Conservation (phyloP, 2,888 invertebrate species). For the Aphelenchoides bicaudatus region DNA sequence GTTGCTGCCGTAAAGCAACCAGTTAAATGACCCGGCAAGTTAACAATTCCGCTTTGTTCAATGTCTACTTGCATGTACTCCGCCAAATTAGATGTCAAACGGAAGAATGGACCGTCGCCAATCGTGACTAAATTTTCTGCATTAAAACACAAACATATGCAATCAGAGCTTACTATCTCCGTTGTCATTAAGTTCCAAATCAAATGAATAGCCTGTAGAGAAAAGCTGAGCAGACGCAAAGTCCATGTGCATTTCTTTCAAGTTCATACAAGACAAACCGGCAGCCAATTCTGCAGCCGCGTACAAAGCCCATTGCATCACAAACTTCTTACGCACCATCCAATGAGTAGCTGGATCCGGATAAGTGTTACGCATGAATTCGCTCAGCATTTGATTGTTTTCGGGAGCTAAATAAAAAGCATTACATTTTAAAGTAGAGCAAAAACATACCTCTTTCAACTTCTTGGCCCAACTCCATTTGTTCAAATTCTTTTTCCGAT, state of each 20-base stretch:
- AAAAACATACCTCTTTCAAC: too few relatives aligned
- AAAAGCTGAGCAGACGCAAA: conserved; percentile 29
- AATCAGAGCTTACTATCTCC: background rate
- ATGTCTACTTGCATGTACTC: conserved; percentile 15
- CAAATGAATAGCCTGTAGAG: conserved; percentile 24
- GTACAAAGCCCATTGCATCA: conserved; percentile 28
- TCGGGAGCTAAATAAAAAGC: too few relatives aligned
- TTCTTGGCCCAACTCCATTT: conserved; percentile 1
- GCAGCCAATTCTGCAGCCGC: conserved; percentile 29
- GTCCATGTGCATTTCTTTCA: conserved; percentile 26
- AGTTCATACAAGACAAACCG: conserved; percentile 24
- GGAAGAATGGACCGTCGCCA: conserved; percentile 3
- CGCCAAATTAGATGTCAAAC: conserved; percentile 15
- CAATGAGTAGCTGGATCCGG: conserved; percentile 28
- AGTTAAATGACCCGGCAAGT: conserved; percentile 5
- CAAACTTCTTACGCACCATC: conserved; percentile 26
- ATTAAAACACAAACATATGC: background rate
- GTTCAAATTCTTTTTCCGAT: background rate
- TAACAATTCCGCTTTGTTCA: conserved; percentile 6
- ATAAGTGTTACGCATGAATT: conserved; percentile 24
- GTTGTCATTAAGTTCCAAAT: conserved; percentile 13
- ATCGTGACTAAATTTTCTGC: background rate
- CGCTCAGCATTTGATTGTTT: conserved; percentile 19
- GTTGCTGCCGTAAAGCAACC: background rate
- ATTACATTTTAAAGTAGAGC: too few relatives aligned